Conservation (phyloP, 2,113 vertebrate species). For the Pluvianellus socialis region DNA sequence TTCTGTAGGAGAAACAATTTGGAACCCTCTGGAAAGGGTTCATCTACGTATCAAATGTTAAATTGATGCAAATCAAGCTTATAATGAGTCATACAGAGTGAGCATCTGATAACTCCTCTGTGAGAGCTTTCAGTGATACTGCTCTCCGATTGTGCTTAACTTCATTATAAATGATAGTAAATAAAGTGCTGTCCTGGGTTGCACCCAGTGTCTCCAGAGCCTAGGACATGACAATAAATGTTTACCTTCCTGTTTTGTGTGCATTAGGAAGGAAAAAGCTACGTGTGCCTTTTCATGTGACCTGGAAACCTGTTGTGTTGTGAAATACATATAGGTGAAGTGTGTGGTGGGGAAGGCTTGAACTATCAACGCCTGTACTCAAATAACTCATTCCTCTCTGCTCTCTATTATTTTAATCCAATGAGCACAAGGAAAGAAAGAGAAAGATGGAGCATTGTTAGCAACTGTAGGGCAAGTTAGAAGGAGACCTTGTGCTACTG, state of each 20-base stretch:
- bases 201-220: not conserved
- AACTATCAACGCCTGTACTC: not conserved
- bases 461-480: not conserved
- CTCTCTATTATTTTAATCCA: not conserved
- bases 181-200: not conserved
- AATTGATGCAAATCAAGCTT: not conserved
- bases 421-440: not conserved
- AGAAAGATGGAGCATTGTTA: not conserved
- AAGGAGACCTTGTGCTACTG: not conserved
- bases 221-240: not conserved
- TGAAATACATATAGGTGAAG: not conserved
- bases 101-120: not conserved
- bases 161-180: not conserved
- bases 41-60: not conserved
- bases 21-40: not conserved
- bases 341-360: not conserved
- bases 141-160: not conserved
- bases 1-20: not conserved
- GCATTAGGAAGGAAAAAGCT: not conserved
- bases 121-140: not conserved
- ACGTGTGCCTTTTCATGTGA: rapidly evolving
- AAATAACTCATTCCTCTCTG: not conserved
- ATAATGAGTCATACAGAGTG: not conserved
- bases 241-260: not conserved
- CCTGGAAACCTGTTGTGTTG: not conserved